phyloP scores from a whole-genome alignment of 2,113 vertebrate genomes.

The Cebus imitator region DNA sequence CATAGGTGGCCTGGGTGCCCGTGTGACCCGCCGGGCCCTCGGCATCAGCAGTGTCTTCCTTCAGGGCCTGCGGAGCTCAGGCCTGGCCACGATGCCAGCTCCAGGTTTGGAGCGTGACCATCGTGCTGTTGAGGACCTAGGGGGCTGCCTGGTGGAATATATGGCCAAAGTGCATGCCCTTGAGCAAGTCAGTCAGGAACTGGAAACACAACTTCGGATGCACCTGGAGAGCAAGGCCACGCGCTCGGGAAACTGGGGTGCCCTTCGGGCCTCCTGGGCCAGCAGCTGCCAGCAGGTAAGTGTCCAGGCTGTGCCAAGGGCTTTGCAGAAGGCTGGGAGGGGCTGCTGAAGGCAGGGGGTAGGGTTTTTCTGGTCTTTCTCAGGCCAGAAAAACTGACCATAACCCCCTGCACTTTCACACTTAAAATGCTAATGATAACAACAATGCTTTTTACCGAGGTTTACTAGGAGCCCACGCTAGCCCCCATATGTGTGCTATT shows the following conservation, averaged over 20 bases:
- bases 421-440: not conserved
- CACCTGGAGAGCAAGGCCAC: constrained; percentile 90
- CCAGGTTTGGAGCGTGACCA: constrained; percentile 82
- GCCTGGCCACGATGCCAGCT: constrained; percentile 80
- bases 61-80: constrained; percentile 91
- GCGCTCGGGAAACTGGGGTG: constrained; percentile 87
- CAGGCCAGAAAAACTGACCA: not conserved
- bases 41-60: constrained; percentile 96
- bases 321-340: not conserved
- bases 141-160: constrained; percentile 92
- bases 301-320: not conserved
- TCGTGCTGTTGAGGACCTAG: constrained; percentile 83
- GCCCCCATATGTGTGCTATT: fast-evolving
- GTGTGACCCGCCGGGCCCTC: constrained; percentile 92
- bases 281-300: constrained; percentile 92
- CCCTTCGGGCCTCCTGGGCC: constrained; percentile 89
- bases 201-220: constrained; percentile 91
- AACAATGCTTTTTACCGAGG: fast-evolving
- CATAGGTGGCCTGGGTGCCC: constrained; percentile 87
- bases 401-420: too few relatives aligned
- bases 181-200: constrained; percentile 92
- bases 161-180: constrained; percentile 92
- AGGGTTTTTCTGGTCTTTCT: too few relatives aligned
- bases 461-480: fast-evolving
- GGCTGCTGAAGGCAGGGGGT: not conserved